Evolutionary conservation across 1,140 invertebrate species (phyloP).

Genomic region (Brachionus sp.): DNA sequence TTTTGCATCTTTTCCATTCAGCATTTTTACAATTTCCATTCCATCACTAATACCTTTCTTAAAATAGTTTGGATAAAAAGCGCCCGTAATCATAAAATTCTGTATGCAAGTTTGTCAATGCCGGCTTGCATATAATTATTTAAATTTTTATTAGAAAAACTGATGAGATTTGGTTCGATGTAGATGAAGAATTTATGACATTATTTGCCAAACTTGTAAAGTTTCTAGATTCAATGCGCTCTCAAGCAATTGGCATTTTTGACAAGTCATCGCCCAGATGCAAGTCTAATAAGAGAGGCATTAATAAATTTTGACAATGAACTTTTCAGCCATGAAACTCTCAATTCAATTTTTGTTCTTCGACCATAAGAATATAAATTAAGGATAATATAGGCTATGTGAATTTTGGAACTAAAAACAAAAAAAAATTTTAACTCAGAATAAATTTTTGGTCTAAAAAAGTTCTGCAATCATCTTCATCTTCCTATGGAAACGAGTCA

Average conservation of each 20-base stretch:
- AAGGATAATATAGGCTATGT: no score
- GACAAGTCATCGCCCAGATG: conserved; percentile 84
- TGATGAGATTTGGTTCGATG: no score
- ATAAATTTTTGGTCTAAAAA: no score
- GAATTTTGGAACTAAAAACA: no score
- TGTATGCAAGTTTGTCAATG: conserved; percentile 19
- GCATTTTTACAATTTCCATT: not conserved
- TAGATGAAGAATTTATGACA: no score
- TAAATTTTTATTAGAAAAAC: no score
- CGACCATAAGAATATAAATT: conserved; percentile 79
- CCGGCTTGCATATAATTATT: no score
- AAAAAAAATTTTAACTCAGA: no score
- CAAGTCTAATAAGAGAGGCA: conserved; percentile 66
- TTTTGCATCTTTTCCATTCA: conserved; percentile 21
- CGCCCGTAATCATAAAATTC: conserved; percentile 44
- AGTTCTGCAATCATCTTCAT: no score
- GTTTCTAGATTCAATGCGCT: conserved; percentile 85
- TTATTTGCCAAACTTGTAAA: no score
- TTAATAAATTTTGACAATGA: conserved; percentile 88
- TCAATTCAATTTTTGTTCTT: conserved; percentile 60
- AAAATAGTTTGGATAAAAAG: conserved; percentile 45
- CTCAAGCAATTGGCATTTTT: conserved; percentile 91
- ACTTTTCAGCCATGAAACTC: conserved; percentile 76
- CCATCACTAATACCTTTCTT: not conserved
- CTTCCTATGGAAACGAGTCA: no score